These are phyloP conservation scores for Aleiodes alternator DNA, from an alignment of 2,888 invertebrate genomes.

Conservation along the genomic window DNA sequence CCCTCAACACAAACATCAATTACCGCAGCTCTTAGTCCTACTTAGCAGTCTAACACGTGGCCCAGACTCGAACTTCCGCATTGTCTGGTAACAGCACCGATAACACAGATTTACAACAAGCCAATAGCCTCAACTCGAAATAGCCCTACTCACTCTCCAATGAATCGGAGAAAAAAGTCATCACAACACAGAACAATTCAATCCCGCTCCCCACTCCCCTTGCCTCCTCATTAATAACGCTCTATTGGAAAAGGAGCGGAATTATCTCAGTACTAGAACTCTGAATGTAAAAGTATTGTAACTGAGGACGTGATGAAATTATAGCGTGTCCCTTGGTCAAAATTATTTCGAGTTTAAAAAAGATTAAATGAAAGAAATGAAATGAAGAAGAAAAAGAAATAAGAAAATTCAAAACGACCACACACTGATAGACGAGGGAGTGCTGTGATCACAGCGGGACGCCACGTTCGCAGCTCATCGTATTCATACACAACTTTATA, in stretches of 20 bases:
- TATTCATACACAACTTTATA: slow-evolving; percentile 18
- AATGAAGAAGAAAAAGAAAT: not conserved
- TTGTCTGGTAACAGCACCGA: not conserved
- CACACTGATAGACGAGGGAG: slow-evolving; percentile 57
- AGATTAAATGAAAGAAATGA: slow-evolving; percentile 4
- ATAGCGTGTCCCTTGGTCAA: slow-evolving; percentile 28
- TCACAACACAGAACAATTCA: slow-evolving; percentile 66
- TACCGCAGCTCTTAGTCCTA: slow-evolving; percentile 11
- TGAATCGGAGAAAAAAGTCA: too few species aligned
- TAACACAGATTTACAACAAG: slow-evolving; percentile 3
- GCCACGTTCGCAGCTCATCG: slow-evolving; percentile 46
- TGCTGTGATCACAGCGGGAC: slow-evolving; percentile 51
- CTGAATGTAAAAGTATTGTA: too few species aligned
- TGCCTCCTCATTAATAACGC: slow-evolving; percentile 70
- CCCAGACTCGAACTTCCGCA: slow-evolving; percentile 20
- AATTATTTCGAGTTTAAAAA: not conserved
- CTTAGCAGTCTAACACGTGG: slow-evolving; percentile 32
- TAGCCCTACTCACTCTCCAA: too few species aligned
- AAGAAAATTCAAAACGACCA: slow-evolving; percentile 55
- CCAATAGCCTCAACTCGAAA: too few species aligned
- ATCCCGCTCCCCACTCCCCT: slow-evolving; percentile 72
- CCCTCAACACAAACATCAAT: slow-evolving; percentile 20
- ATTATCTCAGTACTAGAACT: too few species aligned
- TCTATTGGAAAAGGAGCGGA: too few species aligned
- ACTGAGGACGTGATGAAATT: slow-evolving; percentile 5